Conservation (phyloP, 2,888 invertebrate species). For the Drosophila mercatorum region DNA sequence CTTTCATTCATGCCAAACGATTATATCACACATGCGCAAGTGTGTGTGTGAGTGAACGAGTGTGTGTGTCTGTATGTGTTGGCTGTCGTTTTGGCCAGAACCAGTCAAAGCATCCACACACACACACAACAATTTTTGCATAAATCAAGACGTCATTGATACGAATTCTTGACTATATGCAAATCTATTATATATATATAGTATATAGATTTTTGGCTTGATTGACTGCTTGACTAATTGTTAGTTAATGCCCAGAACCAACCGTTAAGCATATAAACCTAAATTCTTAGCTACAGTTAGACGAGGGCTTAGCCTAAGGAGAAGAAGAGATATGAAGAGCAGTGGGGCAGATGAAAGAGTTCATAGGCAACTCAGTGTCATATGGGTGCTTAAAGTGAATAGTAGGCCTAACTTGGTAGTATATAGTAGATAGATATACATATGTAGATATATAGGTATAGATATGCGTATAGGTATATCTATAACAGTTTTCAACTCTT, state of each 20-base stretch:
- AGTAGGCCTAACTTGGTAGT: not conserved
- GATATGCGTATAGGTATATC: too few species aligned
- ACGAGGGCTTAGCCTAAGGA: not conserved
- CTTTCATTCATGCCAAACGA: slow-evolving; percentile 74
- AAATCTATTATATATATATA: not conserved
- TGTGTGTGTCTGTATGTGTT: slow-evolving; percentile 56
- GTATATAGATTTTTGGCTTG: not conserved
- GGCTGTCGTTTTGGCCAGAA: slow-evolving; percentile 72
- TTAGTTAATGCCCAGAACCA: not conserved
- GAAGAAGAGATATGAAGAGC: not conserved
- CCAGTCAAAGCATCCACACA: slow-evolving; percentile 54
- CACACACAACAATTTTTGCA: slow-evolving; percentile 43
- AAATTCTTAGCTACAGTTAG: slow-evolving; percentile 7
- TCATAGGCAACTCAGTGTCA: not conserved
- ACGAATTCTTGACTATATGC: not conserved
- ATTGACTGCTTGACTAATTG: slow-evolving; percentile 3
- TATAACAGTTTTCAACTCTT: too few species aligned
- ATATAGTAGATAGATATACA: too few species aligned
- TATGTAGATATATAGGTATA: too few species aligned
- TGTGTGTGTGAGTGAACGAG: slow-evolving; percentile 12
- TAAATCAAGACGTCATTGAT: slow-evolving; percentile 61
- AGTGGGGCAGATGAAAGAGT: not conserved
- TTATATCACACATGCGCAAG: slow-evolving; percentile 60
- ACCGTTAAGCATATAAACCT: slow-evolving; percentile 3
- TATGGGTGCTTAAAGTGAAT: not conserved